Base-by-base conservation (phyloP, 2,888 invertebrate species). In the Enchytraeus crypticus region DNA sequence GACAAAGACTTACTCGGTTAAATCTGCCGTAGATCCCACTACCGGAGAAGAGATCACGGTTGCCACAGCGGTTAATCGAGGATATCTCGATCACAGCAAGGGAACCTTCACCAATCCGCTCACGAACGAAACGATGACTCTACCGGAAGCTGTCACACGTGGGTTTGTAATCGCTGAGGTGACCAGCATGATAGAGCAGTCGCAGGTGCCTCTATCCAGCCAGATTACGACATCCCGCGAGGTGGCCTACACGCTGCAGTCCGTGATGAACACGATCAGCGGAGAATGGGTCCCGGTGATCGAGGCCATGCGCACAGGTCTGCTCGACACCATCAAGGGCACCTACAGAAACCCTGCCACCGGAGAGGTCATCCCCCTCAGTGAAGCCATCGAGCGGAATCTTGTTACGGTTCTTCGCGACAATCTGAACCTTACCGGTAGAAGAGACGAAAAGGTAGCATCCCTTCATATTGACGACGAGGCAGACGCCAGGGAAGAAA, bases 241-340 rank as follows among this genome's bases (percentile, higher is more conserved):
- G 59, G 73, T 74, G 26, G 74, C 74, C 4, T 69, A 75, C 49
- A 71, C 73, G 57, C 71, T 78, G n/a, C 73, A 72, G 46, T 71
- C 72, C 64, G 87, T 90, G 72, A 84, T 85, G 53, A 88, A 89
- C 71, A 80, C 82, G 67, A 83, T 87, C 85, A 82, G 80, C 30
- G 79, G 81, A 30, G 77, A 77, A 69, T 86, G 88, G 75, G 84
- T 95, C 43, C 89, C 91, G n/a, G 83, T 96, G 66, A 80, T 91
- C 66, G 91, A 66, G 83, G 92, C 92, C 33, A 92, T 95, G 72
- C 90, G 90, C 75, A 85, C 87, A 72, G 92, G 93, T 76, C 84
- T 95, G 57, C 86, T 87, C 77, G 92, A 93, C 73, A 89, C 92
- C 2, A 89, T 91, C 76, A 86, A 87, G 78, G 74, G 88, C 85